Evolutionary conservation across 2,113 vertebrate genomes (phyloP).

Genomic region (Anarhynchus alexandrinus): DNA sequence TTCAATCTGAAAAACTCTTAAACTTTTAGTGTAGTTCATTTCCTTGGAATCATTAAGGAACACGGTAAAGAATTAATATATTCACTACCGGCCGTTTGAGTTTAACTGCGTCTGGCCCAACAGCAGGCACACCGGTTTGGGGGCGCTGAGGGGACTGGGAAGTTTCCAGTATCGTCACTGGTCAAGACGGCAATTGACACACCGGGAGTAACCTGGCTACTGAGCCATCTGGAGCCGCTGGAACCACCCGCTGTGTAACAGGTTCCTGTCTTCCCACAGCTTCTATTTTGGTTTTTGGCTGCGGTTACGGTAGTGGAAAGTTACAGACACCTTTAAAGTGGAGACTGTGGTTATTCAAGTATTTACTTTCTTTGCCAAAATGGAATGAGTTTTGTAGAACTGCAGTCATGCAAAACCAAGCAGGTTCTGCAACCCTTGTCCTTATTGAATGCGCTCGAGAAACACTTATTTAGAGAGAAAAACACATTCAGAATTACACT

Average conservation of each 20-base stretch:
- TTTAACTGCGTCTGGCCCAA: neutral
- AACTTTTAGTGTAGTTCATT: neutral
- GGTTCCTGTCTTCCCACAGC: neutral
- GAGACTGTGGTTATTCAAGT: neutral
- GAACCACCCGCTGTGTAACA: neutral
- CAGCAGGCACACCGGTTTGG: neutral
- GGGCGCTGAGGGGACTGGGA: neutral
- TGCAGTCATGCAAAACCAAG: neutral
- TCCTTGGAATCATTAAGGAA: neutral
- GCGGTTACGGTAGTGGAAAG: neutral
- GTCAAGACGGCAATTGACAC: neutral
- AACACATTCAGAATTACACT: neutral
- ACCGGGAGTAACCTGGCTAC: neutral
- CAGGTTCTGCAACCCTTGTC: neutral
- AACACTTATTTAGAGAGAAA: neutral
- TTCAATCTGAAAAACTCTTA: neutral
- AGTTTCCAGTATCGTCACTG: neutral
- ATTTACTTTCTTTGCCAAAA: neutral
- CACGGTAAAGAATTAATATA: accelerated
- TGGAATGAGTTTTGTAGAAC: neutral
- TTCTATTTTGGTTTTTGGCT: neutral
- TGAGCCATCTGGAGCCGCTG: neutral
- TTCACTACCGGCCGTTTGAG: neutral
- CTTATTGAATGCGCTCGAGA: neutral
- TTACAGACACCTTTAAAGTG: neutral